Evolutionary conservation across 1,140 invertebrate genomes (phyloP), one percentile per base, ranked within the genome.

Genomic region (Pseudoatta argentina): DNA sequence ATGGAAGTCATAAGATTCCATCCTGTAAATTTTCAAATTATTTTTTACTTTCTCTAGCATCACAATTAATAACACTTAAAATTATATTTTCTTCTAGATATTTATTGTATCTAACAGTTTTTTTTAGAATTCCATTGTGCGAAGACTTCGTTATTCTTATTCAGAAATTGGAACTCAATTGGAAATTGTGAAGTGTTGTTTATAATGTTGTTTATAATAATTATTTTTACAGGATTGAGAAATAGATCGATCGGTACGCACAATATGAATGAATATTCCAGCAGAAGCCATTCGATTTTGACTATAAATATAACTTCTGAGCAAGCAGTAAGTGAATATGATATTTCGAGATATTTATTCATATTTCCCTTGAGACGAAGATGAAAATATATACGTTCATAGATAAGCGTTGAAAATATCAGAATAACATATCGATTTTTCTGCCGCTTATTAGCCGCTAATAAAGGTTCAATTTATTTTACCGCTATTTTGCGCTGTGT

Each of bases 191-290:
- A 2, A 44, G 7, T 10, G 2, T 44, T 44, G 39, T 24, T 39
- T 27, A 16, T 21, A 24, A 76, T 24, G 21, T 10, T 64, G 10
- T 78, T 30, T 64, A 24, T 51, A 48, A 82, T 21, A 44, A 44
- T 21, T 82, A 39, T 71, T 81, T 86, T 95, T 88, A 12, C 79
- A 98, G 97, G 98, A 18, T 97, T 98, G 96, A 96, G 97, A 82
- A 98, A 98, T 94, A 96, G 98, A 81, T 97, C 98, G 8, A 97
- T 98, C 2, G 98, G 98, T 63, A 95, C 97, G 27, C 99, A 99
- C 94, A 98, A 98, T 86, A 99, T 99, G 99, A 99, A 99, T 94
- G 97, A 99, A 72, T 97, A 98, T 94, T 99, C 98, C 0, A 99
- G 98, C 72, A 96, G 99, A 87, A 99, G 98, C 90, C 99, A 99